Percentiles rank a stretch among this genome's conserved stretches.
These are phyloP conservation scores for Myotis brandtii DNA, from an alignment of 2,113 vertebrate genomes.

Conservation along the genomic window DNA sequence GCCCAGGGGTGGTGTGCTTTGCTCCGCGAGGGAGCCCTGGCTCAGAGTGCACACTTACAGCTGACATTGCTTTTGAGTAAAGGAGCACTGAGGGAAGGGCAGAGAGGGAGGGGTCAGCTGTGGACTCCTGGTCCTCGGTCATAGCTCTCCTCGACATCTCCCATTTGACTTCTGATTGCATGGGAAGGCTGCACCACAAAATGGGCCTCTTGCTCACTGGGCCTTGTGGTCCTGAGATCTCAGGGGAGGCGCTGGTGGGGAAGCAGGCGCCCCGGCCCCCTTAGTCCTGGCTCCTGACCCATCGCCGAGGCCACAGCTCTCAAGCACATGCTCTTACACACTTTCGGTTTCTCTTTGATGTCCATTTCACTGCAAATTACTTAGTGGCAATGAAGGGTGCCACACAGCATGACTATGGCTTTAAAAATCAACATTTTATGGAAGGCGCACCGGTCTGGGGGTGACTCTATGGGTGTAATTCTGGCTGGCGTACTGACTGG, in stretches of 20 bases:
- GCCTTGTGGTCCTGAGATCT: background rate
- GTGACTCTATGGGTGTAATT: background rate
- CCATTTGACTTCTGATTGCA: fast-evolving
- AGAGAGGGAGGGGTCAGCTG: background rate
- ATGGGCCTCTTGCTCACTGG: background rate
- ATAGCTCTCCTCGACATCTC: too few relatives aligned
- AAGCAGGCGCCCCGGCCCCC: background rate
- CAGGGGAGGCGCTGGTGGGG: background rate
- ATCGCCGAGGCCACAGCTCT: background rate
- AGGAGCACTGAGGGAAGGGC: background rate
- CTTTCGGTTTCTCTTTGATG: background rate
- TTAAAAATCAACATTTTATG: too few relatives aligned
- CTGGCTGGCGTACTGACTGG: background rate
- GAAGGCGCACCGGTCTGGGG: background rate
- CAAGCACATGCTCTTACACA: too few relatives aligned
- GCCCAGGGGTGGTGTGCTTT: background rate
- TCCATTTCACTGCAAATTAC: background rate
- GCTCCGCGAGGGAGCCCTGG: background rate
- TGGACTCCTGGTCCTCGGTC: fast-evolving
- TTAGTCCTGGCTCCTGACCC: background rate
- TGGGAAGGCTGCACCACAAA: background rate
- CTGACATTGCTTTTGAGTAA: fast-evolving
- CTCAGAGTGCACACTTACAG: too few relatives aligned
- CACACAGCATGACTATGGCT: background rate
- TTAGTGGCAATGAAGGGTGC: background rate